Conservation (phyloP, 2,888 invertebrate species). For the Ptychoptera contaminata region DNA sequence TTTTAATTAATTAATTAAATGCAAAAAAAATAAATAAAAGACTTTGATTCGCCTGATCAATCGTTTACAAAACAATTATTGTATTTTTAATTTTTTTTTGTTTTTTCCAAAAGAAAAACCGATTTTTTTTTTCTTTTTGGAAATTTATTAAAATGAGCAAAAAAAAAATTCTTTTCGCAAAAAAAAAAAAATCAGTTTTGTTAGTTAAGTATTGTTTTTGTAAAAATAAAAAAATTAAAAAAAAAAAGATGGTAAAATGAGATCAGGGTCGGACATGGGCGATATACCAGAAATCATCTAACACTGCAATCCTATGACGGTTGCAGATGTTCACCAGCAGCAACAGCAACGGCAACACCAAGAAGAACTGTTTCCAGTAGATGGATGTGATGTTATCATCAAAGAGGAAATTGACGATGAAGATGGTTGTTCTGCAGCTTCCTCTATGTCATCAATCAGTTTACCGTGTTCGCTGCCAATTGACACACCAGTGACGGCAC, state of each 20-base stretch:
- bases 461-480: slow-evolving; percentile 8
- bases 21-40: slow-evolving; percentile 1
- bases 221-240: not conserved
- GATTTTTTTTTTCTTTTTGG: not conserved
- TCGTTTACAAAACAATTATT: not conserved
- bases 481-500: slow-evolving; percentile 14
- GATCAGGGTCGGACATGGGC: slow-evolving; percentile 14
- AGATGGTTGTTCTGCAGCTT: slow-evolving; percentile 19
- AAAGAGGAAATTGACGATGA: slow-evolving; percentile 14
- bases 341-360: slow-evolving; percentile 3
- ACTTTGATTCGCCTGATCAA: not conserved
- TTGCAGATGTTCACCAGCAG: slow-evolving; percentile 16
- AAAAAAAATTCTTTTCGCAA: not conserved
- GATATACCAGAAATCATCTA: slow-evolving; percentile 7
- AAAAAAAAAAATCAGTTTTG: not conserved
- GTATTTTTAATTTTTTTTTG: slow-evolving; percentile 1
- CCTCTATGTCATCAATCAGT: slow-evolving; percentile 27
- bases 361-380: slow-evolving; percentile 4
- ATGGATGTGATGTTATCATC: slow-evolving; percentile 5
- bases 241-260: slow-evolving; percentile 14
- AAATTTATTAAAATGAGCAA: not conserved
- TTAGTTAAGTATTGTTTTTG: slow-evolving; percentile 1
- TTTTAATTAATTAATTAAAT: not conserved
- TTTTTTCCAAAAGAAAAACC: slow-evolving; percentile 3
- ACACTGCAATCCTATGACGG: slow-evolving; percentile 17